A percentile compares a stretch with the other conserved stretches of the same genome.
phyloP scores from a whole-genome alignment of 2,113 vertebrate genomes.

The Cricetomys ansorgei region DNA sequence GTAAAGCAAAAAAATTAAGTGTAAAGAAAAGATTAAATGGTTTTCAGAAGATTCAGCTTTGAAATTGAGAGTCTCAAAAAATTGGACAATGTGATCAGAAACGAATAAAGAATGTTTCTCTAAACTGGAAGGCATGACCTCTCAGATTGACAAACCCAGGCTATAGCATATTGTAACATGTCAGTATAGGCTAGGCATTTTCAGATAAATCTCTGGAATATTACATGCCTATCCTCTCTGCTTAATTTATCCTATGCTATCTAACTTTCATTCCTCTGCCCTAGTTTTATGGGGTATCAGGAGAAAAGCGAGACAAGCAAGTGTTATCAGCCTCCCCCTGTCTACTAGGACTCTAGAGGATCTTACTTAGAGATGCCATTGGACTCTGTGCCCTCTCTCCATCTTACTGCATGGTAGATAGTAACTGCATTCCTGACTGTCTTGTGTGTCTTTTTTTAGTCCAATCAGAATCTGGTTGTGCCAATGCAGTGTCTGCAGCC shows the following conservation, averaged over 20 bases:
- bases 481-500: slow-evolving; percentile 94
- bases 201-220: neutral
- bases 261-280: neutral
- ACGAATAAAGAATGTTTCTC: neutral
- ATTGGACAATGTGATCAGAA: neutral
- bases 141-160: neutral
- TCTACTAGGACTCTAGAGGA: neutral
- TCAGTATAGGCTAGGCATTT: neutral
- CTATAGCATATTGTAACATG: neutral
- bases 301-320: neutral
- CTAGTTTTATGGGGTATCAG: neutral
- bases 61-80: neutral
- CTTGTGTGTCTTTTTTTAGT: slow-evolving; percentile 85
- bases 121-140: neutral
- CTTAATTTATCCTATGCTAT: neutral
- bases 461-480: slow-evolving; percentile 96
- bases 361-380: accelerated
- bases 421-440: neutral
- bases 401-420: neutral
- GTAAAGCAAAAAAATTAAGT: neutral
- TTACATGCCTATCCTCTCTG: neutral
- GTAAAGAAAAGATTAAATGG: neutral
- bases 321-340: neutral
- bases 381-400: no score
- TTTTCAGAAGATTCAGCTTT: neutral